Evolutionary conservation across 2,113 vertebrate genomes (phyloP).

Genomic region (Prolemur simus): DNA sequence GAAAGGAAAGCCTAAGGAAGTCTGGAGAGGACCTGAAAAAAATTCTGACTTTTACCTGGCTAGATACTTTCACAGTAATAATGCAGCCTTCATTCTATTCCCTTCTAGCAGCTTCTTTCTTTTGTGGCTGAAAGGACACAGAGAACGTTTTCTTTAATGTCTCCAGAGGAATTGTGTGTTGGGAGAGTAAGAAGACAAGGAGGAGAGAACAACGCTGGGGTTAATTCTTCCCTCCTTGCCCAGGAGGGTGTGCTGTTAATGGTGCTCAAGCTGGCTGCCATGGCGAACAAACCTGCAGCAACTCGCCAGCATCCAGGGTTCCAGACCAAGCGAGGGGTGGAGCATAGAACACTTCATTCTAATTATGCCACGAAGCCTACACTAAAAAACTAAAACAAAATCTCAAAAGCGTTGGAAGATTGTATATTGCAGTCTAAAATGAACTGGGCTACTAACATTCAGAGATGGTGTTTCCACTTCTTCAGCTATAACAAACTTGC

Average conservation of each 20-base stretch:
- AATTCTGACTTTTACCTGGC: neutral
- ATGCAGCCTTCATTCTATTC: neutral
- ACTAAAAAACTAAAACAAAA: neutral
- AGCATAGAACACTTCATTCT: neutral
- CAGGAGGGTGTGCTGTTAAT: neutral
- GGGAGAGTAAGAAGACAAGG: neutral
- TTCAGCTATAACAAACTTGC: neutral
- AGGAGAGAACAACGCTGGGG: neutral
- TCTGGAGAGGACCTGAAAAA: neutral
- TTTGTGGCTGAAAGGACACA: neutral
- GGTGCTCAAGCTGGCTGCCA: neutral
- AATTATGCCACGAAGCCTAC: neutral
- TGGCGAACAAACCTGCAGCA: neutral
- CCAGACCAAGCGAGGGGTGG: constrained; percentile 17
- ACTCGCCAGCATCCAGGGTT: constrained; percentile 5
- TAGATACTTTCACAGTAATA: neutral
- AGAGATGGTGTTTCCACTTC: neutral
- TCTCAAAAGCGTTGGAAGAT: neutral
- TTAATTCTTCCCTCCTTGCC: neutral
- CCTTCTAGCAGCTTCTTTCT: neutral
- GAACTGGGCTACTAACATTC: neutral
- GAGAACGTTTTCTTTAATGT: neutral
- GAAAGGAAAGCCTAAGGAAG: neutral
- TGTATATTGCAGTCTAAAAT: neutral
- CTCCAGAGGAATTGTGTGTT: neutral